Conservation (phyloP, 2,888 invertebrate genomes). For the Agonum fuliginosum region DNA sequence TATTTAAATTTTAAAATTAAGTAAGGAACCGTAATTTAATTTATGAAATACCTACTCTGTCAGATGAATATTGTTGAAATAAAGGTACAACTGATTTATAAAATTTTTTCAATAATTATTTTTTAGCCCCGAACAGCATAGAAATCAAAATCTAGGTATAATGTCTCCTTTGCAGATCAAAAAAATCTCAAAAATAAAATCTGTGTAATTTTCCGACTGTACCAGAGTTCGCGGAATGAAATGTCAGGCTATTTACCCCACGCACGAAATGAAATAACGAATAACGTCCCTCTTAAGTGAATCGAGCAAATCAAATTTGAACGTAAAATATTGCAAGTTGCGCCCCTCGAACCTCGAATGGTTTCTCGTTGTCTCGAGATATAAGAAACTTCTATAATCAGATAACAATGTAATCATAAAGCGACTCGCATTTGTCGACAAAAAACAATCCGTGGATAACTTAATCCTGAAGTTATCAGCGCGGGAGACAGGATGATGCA, state of each 20-base stretch:
- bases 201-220: too few relatives aligned
- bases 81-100: too few relatives aligned
- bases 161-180: too few relatives aligned
- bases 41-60: too few relatives aligned
- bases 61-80: too few relatives aligned
- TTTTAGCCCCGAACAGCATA: too few relatives aligned
- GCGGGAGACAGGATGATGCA: constrained; percentile 63
- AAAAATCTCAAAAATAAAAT: too few relatives aligned
- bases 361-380: constrained; percentile 30
- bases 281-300: constrained; percentile 42
- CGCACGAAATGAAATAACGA: constrained; percentile 40
- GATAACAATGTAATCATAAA: constrained; percentile 65
- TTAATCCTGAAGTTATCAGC: constrained; percentile 68
- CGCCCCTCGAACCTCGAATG: background rate
- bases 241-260: constrained; percentile 38
- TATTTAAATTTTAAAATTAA: too few relatives aligned
- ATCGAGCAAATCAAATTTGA: constrained; percentile 56
- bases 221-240: too few relatives aligned
- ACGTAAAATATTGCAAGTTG: constrained; percentile 53
- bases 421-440: constrained; percentile 62
- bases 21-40: too few relatives aligned
- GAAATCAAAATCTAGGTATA: too few relatives aligned
- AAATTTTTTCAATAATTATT: too few relatives aligned
- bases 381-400: constrained; percentile 65
- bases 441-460: constrained; percentile 68